Evolutionary conservation across 2,888 invertebrate genomes (phyloP), one percentile per base, ranked within the genome.

Genomic region (Metallyticus violacea): DNA sequence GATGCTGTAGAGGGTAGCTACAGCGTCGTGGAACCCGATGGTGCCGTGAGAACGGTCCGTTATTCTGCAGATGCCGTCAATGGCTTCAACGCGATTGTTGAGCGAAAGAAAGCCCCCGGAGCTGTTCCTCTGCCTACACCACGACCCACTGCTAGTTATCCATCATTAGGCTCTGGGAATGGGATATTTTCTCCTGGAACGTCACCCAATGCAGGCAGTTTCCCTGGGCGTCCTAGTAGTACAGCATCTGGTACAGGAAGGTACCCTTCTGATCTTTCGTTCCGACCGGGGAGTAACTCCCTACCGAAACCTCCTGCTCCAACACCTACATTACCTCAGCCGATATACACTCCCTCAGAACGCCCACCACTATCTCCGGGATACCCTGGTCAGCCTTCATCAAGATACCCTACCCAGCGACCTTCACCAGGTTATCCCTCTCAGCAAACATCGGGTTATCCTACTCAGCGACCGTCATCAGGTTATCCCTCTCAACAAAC

Each of bases 31-130:
- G 88, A 88, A 25, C 84, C 88, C 26, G 88, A 88, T 28, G 88
- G 88, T n/a, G 85, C 82, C 77, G 62, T 85, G 9, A 87, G 88
- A 80, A 87, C 88, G 40, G 88, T 88, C 9, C 86, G 85, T 4
- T 88, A 88, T 85, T 77, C 62, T 15, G 87, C 88, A 79, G 88
- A 88, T 76, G 80, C 85, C 77, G 83, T 86, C 85, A 87, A 87
- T 80, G 88, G 88, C 25, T 88, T 88, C 79, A 87, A 87, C 87
- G 87, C 87, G n/a, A 86, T 87, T 62, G 87, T 87, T 26, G 79
- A 86, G 40, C 85, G 87, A 26, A 80, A 87, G 15, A 29, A 79
- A 7, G 27, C 62, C 9, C 40, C 40, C 6, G 40, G 40, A 62
- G 40, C 40, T 15, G 15, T 62, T 62, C 15, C 40, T 62, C 40